These are phyloP conservation scores for Maconellicoccus hirsutus DNA, from an alignment of 1,140 invertebrate genomes.

Conservation along the genomic window DNA sequence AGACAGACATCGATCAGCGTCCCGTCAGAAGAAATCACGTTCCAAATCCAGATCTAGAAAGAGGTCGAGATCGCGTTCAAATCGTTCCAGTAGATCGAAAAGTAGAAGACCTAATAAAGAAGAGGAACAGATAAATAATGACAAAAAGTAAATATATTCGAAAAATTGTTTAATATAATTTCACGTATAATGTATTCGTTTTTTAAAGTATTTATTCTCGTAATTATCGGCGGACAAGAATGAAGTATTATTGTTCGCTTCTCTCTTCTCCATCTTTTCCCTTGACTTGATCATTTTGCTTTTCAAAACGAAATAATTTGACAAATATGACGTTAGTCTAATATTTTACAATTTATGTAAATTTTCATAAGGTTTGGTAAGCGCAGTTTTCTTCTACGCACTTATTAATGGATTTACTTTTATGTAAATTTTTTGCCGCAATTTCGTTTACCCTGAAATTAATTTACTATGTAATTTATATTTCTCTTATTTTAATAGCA, in stretches of 20 bases:
- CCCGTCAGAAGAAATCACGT: not conserved
- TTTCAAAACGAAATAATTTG: too few species aligned
- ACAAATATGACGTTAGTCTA: too few species aligned
- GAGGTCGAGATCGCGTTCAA: slow-evolving; percentile 24
- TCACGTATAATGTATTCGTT: not conserved
- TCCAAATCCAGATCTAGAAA: slow-evolving; percentile 18
- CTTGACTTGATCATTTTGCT: too few species aligned
- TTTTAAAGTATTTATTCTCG: not conserved
- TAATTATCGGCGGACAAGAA: not conserved
- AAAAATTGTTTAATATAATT: not conserved
- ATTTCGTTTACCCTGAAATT: too few species aligned
- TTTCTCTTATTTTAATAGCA: too few species aligned
- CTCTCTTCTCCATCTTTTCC: too few species aligned
- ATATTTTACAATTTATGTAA: too few species aligned
- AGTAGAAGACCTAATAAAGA: slow-evolving; percentile 6
- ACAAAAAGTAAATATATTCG: not conserved
- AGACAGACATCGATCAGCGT: not conserved
- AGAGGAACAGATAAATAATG: not conserved
- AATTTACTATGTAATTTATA: too few species aligned
- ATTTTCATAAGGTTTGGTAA: too few species aligned
- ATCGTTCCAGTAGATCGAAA: slow-evolving; percentile 5
- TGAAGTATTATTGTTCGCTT: not conserved
- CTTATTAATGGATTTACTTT: too few species aligned
- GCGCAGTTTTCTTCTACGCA: too few species aligned
- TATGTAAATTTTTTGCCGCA: too few species aligned